Base-by-base conservation (phyloP, 2,888 invertebrate species). In the Drosophila tripunctata region DNA sequence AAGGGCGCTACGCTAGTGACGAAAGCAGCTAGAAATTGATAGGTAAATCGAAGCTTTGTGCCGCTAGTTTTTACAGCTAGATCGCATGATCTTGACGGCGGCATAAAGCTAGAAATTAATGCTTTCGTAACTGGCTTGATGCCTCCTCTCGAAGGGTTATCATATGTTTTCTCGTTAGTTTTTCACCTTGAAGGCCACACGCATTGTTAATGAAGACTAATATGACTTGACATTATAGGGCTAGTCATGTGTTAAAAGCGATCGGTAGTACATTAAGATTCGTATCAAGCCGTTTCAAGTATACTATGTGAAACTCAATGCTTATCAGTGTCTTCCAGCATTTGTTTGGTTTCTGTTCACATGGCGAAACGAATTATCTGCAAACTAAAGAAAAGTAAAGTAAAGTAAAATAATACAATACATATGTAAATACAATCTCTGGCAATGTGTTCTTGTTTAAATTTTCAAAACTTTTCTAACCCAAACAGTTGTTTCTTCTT, bases 261-360 rank as follows among this genome's bases (percentile, higher is more conserved):
- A n/a, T n/a, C n/a, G n/a, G n/a, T n/a, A 12, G 7, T 14, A 21
- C 12, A 43, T 31, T 6, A 31, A 33, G 61, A 62, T 62, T 45
- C 36, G 44, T 30, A 15, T 24, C 24, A n/a, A 30, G 15, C 60
- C 22, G 36, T 10, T 27, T 17, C 22, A 19, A 27, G 27, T 27
- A 27, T 10, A 27, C 27, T 45, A 17, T 52, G 40, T 19, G 12
- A 31, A 57, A 45, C 15, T 17, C 10, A 8, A 8, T 17, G 14
- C 51, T 61, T 67, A 67, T 68, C 62, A 61, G 15, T 31, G 7
- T 14, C 21, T 35, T 10, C 10, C 0, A 17, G 33, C 3, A 10
- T 27, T 27, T 27, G 27, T 27, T 8, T 8, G 27, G 27, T 10
- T 27, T 27, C 27, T 10, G 27, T 27, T 27, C 27, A 27, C 27